Percentiles rank a stretch among this genome's conserved stretches.
phyloP scores from a whole-genome alignment of 2,797 vertebrate species.

The Pteropus rufus region DNA sequence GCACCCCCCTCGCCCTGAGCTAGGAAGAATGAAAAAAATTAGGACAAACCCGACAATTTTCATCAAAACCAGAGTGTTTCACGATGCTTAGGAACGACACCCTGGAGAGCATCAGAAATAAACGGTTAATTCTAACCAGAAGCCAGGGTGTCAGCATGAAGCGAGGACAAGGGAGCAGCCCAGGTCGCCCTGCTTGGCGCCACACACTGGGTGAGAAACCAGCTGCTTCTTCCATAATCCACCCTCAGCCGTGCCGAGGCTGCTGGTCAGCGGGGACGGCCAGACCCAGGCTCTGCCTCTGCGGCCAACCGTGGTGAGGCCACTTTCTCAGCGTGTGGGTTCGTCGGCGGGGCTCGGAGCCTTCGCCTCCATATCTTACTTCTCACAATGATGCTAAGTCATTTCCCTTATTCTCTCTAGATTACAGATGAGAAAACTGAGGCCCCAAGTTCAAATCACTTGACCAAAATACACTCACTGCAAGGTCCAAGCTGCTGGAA shows the following conservation, averaged over 20 bases:
- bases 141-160: neutral
- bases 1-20: neutral
- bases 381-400: no score
- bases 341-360: rapidly evolving
- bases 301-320: rapidly evolving
- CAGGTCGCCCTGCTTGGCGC: neutral
- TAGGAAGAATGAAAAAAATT: neutral
- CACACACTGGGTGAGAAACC: neutral
- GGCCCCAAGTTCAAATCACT: neutral
- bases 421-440: neutral
- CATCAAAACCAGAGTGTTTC: neutral
- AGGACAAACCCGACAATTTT: neutral
- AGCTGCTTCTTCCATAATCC: neutral
- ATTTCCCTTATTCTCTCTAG: neutral
- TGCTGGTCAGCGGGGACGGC: neutral
- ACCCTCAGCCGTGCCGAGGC: neutral
- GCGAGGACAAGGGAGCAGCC: neutral
- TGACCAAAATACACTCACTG: neutral
- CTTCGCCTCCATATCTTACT: neutral
- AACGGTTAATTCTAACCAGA: neutral
- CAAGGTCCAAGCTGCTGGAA: neutral
- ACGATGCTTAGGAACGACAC: neutral
- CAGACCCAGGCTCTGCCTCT: neutral
- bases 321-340: neutral
- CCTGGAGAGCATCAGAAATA: neutral